Evolutionary conservation across 2,113 vertebrate species (phyloP), one percentile per base, ranked within the genome.

Genomic region (Sander lucioperca): DNA sequence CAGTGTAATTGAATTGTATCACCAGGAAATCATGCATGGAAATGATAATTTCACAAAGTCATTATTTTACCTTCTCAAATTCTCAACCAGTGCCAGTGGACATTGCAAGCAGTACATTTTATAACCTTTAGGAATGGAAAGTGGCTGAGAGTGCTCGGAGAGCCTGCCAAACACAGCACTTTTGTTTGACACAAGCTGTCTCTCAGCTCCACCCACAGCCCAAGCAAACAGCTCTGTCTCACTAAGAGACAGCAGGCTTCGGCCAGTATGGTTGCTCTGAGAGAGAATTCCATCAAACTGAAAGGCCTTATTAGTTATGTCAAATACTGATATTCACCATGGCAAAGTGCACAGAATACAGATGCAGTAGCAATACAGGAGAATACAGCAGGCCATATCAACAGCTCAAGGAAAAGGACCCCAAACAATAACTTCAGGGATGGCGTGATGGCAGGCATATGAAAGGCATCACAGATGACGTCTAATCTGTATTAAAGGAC

Each of bases 1-100:
- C 87, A 86, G 1, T 76, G 75, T 88, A 89, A 92, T 93, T 88
- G 90, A 91, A 91, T 92, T 89, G 86, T 88, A 90, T 90, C 81
- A 74, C 69, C 77, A 66, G 85, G 86, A 93, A 91, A 91, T 86
- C 86, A 78, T 78, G 89, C 86, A 82, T 88, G 83, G 80, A 85
- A 91, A 86, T 76, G 51, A 83, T 88, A 21, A 79, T 90, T 89
- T 85, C 74, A 59, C 74, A 76, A 84, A 86, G 75, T 87, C 80
- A 90, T 90, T 88, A 85, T 89, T 86, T 73, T 53, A 72, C 79
- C 53, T 25, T 77, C 70, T 75, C 71, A 48, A 6, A 65, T 76
- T 56, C 43, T 27, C 70, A 80, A 66, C 62, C 50, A 21, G 30
- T n/a, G 39, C 62, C 50, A 18, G 30, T n/a, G 39, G 72, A 79